phyloP scores from a whole-genome alignment of 2,113 vertebrate species.

The Muntiacus muntjak region DNA sequence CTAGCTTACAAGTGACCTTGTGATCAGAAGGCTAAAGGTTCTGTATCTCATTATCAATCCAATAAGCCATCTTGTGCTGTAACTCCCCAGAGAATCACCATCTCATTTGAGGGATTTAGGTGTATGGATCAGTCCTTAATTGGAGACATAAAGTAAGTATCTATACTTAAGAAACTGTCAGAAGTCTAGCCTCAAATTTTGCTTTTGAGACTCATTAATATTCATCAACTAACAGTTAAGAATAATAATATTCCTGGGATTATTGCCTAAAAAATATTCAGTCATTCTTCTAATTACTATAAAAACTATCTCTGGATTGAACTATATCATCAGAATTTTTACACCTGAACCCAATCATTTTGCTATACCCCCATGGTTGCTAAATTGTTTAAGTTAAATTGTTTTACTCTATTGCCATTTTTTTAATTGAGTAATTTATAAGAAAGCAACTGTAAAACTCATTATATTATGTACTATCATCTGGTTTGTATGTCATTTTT shows the following conservation, averaged over 20 bases:
- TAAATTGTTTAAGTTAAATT: too few relatives aligned
- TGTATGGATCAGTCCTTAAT: not conserved
- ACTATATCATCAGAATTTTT: not conserved
- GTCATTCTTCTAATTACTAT: not conserved
- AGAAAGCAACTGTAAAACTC: not conserved
- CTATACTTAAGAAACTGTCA: not conserved
- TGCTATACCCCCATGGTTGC: not conserved
- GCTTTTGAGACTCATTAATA: not conserved
- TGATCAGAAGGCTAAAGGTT: slow-evolving; percentile 21
- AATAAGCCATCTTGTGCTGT: not conserved
- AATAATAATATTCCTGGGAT: not conserved
- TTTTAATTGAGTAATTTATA: not conserved
- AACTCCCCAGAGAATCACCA: not conserved
- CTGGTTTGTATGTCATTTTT: not conserved
- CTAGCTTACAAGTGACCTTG: slow-evolving; percentile 34
- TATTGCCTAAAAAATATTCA: not conserved
- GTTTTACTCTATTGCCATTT: too few relatives aligned
- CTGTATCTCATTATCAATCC: slow-evolving; percentile 10
- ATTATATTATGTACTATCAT: not conserved
- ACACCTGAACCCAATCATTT: not conserved
- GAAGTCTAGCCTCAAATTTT: not conserved
- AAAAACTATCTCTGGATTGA: not conserved
- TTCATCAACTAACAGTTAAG: slow-evolving; percentile 8
- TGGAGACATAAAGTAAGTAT: slow-evolving; percentile 15
- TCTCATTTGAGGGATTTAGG: not conserved